Conservation (phyloP, 1,140 invertebrate species). For the Eueides isabella region DNA sequence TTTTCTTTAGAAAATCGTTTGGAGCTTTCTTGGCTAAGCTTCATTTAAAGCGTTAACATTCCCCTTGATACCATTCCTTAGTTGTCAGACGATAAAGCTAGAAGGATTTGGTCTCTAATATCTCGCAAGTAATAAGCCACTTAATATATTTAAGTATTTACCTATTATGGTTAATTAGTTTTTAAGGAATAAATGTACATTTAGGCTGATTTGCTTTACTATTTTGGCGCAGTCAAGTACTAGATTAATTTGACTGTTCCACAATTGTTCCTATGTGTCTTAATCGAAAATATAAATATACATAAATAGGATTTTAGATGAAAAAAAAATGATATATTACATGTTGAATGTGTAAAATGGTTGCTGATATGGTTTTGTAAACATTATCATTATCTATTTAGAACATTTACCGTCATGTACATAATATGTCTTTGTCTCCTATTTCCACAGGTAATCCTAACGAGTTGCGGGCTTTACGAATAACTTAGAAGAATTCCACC, state of each 20-base stretch:
- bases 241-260: no score
- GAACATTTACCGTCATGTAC: background rate
- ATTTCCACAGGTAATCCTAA: constrained; percentile 19
- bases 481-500: constrained; percentile 5
- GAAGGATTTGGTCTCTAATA: background rate
- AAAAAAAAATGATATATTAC: no score
- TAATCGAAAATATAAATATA: no score
- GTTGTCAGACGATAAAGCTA: background rate
- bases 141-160: background rate
- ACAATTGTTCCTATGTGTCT: no score
- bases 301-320: no score
- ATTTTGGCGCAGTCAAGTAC: no score
- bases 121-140: background rate
- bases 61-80: constrained; percentile 3
- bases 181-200: background rate
- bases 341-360: no score
- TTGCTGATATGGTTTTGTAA: background rate
- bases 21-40: background rate
- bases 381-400: background rate
- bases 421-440: background rate
- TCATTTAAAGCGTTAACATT: constrained; percentile 5
- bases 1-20: constrained; percentile 3
- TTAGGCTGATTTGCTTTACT: no score
- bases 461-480: constrained; percentile 12
- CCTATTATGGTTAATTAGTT: background rate